These are phyloP conservation scores for Cotesia congregata DNA, from an alignment of 2,888 invertebrate species.

Conservation along the genomic window DNA sequence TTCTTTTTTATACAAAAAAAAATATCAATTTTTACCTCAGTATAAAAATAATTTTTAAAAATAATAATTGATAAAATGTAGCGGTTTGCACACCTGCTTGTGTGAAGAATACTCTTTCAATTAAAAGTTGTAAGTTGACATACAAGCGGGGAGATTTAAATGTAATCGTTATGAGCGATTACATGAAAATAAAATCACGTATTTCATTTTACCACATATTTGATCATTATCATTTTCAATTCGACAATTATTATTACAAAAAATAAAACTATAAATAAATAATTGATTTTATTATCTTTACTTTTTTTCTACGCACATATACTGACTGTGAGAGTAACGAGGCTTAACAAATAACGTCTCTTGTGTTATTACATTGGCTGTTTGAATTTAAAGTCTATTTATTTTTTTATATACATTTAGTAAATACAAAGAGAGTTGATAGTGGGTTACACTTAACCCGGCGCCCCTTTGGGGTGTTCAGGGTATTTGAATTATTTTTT, in stretches of 20 bases:
- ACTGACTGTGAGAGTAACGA: constrained; percentile 9
- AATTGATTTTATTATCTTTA: background rate
- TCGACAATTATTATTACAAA: constrained; percentile 31
- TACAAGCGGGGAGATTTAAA: constrained; percentile 61
- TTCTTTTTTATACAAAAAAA: background rate
- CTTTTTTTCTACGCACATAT: background rate
- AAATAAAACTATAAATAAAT: constrained; percentile 24
- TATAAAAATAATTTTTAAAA: background rate
- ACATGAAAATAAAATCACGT: constrained; percentile 16
- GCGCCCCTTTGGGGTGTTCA: constrained; percentile 38
- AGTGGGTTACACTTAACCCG: constrained; percentile 28
- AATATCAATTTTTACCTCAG: background rate
- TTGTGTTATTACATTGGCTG: constrained; percentile 39
- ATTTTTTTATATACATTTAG: constrained; percentile 59
- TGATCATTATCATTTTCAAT: constrained; percentile 10
- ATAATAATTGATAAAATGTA: constrained; percentile 58
- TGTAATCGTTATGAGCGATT: constrained; percentile 19
- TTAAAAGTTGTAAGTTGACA: constrained; percentile 53
- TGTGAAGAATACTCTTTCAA: constrained; percentile 58
- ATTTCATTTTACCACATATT: constrained; percentile 22
- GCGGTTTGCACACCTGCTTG: constrained; percentile 64
- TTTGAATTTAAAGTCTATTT: constrained; percentile 60
- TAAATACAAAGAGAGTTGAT: constrained; percentile 23
- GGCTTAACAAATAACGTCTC: constrained; percentile 14
- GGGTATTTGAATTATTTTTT: constrained; percentile 8